These are phyloP conservation scores for Taxidea taxus DNA, from an alignment of 2,113 vertebrate genomes.

Conservation along the genomic window DNA sequence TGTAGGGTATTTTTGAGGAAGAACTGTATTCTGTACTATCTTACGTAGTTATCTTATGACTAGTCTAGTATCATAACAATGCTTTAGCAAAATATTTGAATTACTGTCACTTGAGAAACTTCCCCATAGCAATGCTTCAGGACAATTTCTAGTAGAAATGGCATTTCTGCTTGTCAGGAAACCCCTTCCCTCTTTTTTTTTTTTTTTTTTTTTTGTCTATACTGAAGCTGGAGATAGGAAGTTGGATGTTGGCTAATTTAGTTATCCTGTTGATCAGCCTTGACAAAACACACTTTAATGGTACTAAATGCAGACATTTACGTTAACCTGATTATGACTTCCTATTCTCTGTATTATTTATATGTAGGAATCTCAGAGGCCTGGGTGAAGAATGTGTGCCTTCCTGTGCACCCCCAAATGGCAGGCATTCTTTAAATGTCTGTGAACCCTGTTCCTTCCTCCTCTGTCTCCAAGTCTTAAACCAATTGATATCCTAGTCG, in stretches of 20 bases:
- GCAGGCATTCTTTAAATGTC: not conserved
- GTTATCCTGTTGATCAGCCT: not conserved
- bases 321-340: not conserved
- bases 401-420: not conserved
- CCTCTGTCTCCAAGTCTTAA: not conserved
- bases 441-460: not conserved
- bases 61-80: not conserved
- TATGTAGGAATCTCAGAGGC: constrained; percentile 12
- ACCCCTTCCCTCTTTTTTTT: too few species aligned
- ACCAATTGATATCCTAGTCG: not conserved
- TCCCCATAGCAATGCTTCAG: not conserved
- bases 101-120: not conserved
- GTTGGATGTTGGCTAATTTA: not conserved
- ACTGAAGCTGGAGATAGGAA: not conserved
- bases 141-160: not conserved
- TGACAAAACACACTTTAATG: not conserved
- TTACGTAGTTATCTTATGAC: not conserved
- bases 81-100: not conserved
- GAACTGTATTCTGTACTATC: not conserved
- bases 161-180: not conserved
- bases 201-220: not conserved
- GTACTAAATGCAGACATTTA: not conserved
- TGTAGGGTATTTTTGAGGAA: not conserved
- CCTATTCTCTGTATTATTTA: not conserved
- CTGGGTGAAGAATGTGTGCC: not conserved